phyloP scores from a whole-genome alignment of 2,888 invertebrate species.

The Siphlonurus alternatus region DNA sequence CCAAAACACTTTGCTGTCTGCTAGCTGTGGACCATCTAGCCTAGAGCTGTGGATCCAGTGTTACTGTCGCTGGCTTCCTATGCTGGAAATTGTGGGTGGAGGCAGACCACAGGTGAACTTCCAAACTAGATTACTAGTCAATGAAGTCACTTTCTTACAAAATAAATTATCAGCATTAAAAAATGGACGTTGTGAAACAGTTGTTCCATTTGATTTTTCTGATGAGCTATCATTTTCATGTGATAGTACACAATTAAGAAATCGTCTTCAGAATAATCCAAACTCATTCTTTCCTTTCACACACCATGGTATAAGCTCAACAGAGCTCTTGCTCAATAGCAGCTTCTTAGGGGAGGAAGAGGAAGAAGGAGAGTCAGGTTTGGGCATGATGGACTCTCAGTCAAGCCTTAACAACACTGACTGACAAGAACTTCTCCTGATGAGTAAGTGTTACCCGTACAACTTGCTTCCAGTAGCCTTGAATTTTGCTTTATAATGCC shows the following conservation, averaged over 20 bases:
- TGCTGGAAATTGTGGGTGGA: conserved; percentile 57
- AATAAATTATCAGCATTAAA: conserved; percentile 9
- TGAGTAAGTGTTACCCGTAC: too few species aligned
- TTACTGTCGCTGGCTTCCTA: conserved; percentile 77
- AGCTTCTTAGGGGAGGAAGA: conserved; percentile 41
- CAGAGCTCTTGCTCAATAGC: conserved; percentile 32
- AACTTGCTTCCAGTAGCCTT: too few species aligned
- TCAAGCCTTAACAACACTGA: conserved; percentile 52
- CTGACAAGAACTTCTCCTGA: conserved; percentile 22
- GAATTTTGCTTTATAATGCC: too few species aligned
- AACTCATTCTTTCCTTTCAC: conserved; percentile 34
- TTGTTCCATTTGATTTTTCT: conserved; percentile 22
- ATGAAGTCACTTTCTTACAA: conserved; percentile 24
- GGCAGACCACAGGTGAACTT: conserved; percentile 31
- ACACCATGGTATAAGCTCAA: conserved; percentile 29
- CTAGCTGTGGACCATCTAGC: conserved; percentile 33
- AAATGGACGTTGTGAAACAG: neutral
- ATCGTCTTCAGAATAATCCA: conserved; percentile 23
- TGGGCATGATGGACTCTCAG: conserved; percentile 46
- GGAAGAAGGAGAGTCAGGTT: neutral
- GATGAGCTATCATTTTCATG: conserved; percentile 23
- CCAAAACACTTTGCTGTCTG: conserved; percentile 18
- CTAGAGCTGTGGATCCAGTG: conserved; percentile 73
- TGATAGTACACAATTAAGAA: conserved; percentile 20
- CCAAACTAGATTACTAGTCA: conserved; percentile 24